Base-by-base conservation (phyloP, 2,888 invertebrate genomes). In the Linyphia triangularis region DNA sequence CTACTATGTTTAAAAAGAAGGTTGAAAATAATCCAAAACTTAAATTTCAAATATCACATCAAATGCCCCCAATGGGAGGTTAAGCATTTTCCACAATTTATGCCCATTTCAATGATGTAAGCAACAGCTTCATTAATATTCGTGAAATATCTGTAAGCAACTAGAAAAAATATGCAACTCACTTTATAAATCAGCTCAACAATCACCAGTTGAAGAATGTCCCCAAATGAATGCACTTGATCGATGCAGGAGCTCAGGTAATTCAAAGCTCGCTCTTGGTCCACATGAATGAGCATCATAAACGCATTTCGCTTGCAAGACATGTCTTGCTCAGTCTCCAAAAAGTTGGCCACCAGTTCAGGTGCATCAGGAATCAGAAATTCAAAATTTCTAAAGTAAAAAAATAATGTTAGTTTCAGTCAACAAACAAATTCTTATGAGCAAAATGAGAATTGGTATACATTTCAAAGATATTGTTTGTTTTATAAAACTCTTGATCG, bases 141-240 rank as follows among this genome's bases (percentile, higher is more conserved):
- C n/a, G n/a, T n/a, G n/a, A n/a, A n/a, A n/a, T n/a, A n/a, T n/a
- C n/a, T n/a, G n/a, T n/a, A n/a, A n/a, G n/a, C n/a, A n/a, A 16
- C 16, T 51, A 51, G 16, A 51, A 51, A 51, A 33, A 9, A 33
- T 6, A 33, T 33, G 2, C 1, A 19, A 72, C 40, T n/a, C 13
- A 96, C 98, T 95, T 99, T 99, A 93, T 99, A 99, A 92, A 99
- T 99, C 3, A 99, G 94, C 93, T 99, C 99, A 0, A 99, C 99
- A 91, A 99, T 99, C 16, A 99, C 99, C 89, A 99, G 94, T 93
- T 99, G 99, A 73, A 99, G 94, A 90, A 99, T 99, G 92, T 99
- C 99, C 2, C 99, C 99, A 92, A 99, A 94, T n/a, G 93, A 81
- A 26, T 91, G 89, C 59, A 91, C 91, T 78, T 91, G 91, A 70